Conservation (phyloP, 2,797 vertebrate genomes). For the Catostomus latipinnis region DNA sequence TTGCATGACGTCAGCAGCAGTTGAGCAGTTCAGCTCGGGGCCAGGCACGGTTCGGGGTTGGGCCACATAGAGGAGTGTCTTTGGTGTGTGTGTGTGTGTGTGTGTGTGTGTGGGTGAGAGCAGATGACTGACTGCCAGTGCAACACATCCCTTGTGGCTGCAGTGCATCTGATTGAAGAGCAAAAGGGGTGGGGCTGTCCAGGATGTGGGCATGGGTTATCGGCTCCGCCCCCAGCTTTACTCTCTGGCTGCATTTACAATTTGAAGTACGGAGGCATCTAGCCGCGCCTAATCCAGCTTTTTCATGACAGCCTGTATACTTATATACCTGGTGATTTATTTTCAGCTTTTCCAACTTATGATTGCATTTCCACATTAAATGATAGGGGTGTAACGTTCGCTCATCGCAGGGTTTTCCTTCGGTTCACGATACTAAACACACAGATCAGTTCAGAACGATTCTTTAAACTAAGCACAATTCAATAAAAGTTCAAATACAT, state of each 20-base stretch:
- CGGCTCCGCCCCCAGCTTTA: not conserved
- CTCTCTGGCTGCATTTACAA: not conserved
- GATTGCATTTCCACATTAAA: too few species aligned
- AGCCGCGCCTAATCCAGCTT: too few species aligned
- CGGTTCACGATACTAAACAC: too few species aligned
- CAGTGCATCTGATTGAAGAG: conserved; percentile 41
- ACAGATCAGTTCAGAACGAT: too few species aligned
- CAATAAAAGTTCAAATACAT: too few species aligned
- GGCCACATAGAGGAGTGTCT: conserved; percentile 60
- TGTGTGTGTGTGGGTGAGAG: conserved; percentile 56
- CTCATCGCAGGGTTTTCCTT: too few species aligned
- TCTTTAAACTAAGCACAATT: too few species aligned
- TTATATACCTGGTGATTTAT: too few species aligned
- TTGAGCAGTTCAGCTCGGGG: conserved; percentile 86
- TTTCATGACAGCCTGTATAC: too few species aligned
- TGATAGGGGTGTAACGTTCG: too few species aligned
- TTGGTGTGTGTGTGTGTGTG: conserved; percentile 35
- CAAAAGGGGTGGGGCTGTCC: conserved; percentile 16
- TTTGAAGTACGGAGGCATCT: too few species aligned
- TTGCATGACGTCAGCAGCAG: conserved; percentile 77
- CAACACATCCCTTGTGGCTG: conserved; percentile 46
- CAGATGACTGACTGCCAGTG: conserved; percentile 55
- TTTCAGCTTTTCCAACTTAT: too few species aligned
- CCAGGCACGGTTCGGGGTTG: conserved; percentile 74
- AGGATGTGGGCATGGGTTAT: conserved; percentile 19